Evolutionary conservation across 2,888 invertebrate genomes (phyloP), one percentile per base, ranked within the genome.

Genomic region (Caenorhabditis angaria): DNA sequence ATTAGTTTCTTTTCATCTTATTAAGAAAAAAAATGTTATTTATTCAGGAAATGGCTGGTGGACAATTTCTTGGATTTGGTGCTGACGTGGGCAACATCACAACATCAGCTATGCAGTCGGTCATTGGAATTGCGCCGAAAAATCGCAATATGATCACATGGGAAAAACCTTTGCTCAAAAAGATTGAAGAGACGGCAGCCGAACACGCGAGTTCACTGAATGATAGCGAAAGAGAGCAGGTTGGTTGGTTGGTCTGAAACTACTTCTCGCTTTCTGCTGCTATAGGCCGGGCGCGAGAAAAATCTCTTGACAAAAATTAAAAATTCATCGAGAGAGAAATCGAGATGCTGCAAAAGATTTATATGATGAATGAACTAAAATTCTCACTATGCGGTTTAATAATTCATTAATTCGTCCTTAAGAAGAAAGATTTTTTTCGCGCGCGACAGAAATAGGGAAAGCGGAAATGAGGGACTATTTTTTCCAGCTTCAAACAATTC

Each of bases 81-180:
- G 86, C 85, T 1, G 86, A 86, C 57, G 83, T 86, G 10, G 82
- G 85, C 41, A 86, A 86, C 69, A 86, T 86, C 66, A 81, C 86
- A 14, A 83, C 83, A 2, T 81, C 85, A 22, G 86, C 86, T n/a
- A 85, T 86, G 32, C 83, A 87, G 60, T 83, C 82, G 14, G 85
- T 85, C 6, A 84, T 84, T 47, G 86, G 84, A 82, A 78, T 85
- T 20, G 82, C 84, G 2, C 83, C 84, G n/a, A 82, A 83, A 60
- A 85, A 87, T 59, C 79, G 86, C 32, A 84, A 85, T 73, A 85
- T 86, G 86, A 85, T 86, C 75, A 83, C 81, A 41, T 86, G 86
- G 86, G 86, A 86, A 65, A 86, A 86, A 65, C 86, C 86, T 24
- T 67, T 86, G 64, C 75, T 86, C 47, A 76, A 76, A 64, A 86